A percentile compares a stretch with the other conserved stretches of the same genome.
Evolutionary conservation across 2,113 vertebrate genomes (phyloP).

Genomic region (Tyrannus savana): DNA sequence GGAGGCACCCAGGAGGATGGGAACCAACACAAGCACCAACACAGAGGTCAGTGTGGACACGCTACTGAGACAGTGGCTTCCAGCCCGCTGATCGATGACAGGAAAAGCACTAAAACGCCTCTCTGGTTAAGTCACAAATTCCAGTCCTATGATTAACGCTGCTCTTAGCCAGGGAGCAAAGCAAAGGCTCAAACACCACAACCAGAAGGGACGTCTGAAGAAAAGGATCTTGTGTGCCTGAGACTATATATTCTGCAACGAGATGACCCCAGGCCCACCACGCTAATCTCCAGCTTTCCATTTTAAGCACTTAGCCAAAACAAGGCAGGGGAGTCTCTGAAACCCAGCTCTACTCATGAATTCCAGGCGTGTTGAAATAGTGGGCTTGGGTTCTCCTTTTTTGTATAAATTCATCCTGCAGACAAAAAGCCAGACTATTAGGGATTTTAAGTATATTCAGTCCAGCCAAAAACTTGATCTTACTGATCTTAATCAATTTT

Average conservation of each 20-base stretch:
- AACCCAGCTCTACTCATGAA: constrained; percentile 21
- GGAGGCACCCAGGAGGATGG: neutral
- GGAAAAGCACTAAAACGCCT: constrained; percentile 71
- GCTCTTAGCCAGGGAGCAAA: constrained; percentile 49
- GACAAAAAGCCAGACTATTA: constrained; percentile 42
- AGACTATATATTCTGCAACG: neutral
- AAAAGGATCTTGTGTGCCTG: constrained; percentile 24
- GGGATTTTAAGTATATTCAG: constrained; percentile 25
- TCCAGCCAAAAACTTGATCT: constrained; percentile 14
- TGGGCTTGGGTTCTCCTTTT: constrained; percentile 38
- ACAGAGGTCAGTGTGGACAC: constrained; percentile 24
- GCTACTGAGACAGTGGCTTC: constrained; percentile 43
- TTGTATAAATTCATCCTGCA: constrained; percentile 43
- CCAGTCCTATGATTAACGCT: constrained; percentile 57
- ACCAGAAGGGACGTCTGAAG: constrained; percentile 16
- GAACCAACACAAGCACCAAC: neutral
- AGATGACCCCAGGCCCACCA: constrained; percentile 48
- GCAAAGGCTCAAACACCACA: constrained; percentile 29
- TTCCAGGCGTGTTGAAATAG: constrained; percentile 28
- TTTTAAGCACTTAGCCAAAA: constrained; percentile 55
- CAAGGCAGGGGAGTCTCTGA: constrained; percentile 10
- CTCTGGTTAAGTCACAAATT: constrained; percentile 64
- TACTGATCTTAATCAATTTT: constrained; percentile 43
- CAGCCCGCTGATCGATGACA: constrained; percentile 45
- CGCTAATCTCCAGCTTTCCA: constrained; percentile 30